Evolutionary conservation across 2,888 invertebrate species (phyloP), one percentile per base, ranked within the genome.

Genomic region (Heliconius charithonia): DNA sequence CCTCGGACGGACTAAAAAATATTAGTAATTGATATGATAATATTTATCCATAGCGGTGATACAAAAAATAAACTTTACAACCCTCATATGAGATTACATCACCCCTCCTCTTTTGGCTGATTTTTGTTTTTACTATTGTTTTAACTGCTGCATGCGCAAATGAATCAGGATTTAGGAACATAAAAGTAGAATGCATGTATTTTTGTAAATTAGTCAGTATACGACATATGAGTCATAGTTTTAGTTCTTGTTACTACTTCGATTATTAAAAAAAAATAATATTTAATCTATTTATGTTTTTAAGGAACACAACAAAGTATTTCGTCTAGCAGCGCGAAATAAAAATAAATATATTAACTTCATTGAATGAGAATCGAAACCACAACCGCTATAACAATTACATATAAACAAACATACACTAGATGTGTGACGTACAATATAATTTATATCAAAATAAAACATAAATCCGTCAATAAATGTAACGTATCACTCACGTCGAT

Each of bases 111-210:
- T 9, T 37, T n/a, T 59, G 16, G 16, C 32, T 59, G 37, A 45
- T 10, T 32, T 72, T 37, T 59, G 37, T 72, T 59, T 72, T 72
- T 72, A 72, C 32, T 72, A 72, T 72, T 72, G 72, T 72, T 72
- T 32, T 59, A 32, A 1, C 3, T 32, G 67, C n/a, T 41, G 67
- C 41, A 27, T 45, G 25, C 25, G n/a, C 41, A 27, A 69, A 69
- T 69, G 69, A 69, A 41, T 69, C 69, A 69, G 41, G 9, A 41
- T 25, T 19, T 69, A 27, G 69, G 25, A 45, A 69, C 27, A 69
- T 25, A 69, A 41, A 41, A 69, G n/a, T 41, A 41, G n/a, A 25
- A 69, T 41, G 25, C 41, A 16, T 69, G 7, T 45, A 16, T 45
- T 45, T 9, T 69, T 69, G 69, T 45, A 9, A 69, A 69, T 69